Base-by-base conservation (phyloP, 2,888 invertebrate species). In the Monochamus alternatus region DNA sequence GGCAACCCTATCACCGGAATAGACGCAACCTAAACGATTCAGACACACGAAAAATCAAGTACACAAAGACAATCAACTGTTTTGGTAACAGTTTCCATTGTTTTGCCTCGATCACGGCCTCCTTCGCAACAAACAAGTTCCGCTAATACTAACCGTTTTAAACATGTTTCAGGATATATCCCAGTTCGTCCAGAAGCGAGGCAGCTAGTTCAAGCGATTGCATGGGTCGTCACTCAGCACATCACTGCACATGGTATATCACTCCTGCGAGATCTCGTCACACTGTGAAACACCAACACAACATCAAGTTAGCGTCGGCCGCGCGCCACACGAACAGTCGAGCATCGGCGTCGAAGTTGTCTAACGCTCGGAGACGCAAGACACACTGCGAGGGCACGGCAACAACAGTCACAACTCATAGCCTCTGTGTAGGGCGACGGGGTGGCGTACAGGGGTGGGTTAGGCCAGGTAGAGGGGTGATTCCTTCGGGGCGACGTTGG, bases 331-430 rank as follows among this genome's bases (percentile, higher is more conserved):
- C 52, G 55, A 1, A 63, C 65, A 32, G 52, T 62, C n/a, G 55
- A n/a, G 47, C 7, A 43, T 12, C 66, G 63, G 55, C 59, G 47
- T 63, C 55, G 64, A 51, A 64, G 68, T 64, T 60, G 60, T 51
- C 5, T 14, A 58, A 68, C 73, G 59, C 9, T 60, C 70, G 70
- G 59, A 32, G 73, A 65, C 63, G 44, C 67, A 43, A 62, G 32
- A 63, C 58, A 47, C 38, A 60, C 67, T 55, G 60, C 5, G 59
- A 59, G 44, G 68, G 64, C 76, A 44, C 75, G 75, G 74, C 77
- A 66, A 74, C 75, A 76, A 76, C 76, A 76, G 74, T 76, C 75
- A 73, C 78, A 71, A 74, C 69, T 72, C 67, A 68, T 71, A 66
- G 78, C 64, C 73, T 73, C 65, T 74, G 73, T 70, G 38, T 22